Conservation (phyloP, 2,888 invertebrate species). For the Cephonodes hylas region DNA sequence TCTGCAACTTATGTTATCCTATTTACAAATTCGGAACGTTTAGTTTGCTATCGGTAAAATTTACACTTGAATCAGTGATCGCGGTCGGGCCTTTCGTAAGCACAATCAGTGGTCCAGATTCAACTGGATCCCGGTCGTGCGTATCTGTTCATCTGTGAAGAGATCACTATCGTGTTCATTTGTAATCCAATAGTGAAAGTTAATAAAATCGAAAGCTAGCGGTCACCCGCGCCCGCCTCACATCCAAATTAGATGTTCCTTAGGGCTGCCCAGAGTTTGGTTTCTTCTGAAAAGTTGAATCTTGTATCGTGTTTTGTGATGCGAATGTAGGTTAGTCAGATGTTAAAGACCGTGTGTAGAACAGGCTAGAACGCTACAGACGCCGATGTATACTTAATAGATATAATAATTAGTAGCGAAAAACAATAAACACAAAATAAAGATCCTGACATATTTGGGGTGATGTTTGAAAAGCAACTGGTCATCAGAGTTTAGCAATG, state of each 20-base stretch:
- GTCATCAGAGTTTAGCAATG: no score
- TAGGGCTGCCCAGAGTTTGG: background rate
- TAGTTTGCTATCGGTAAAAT: background rate
- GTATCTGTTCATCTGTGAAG: background rate
- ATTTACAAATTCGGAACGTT: no score
- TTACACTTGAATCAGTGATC: background rate
- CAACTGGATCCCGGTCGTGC: background rate
- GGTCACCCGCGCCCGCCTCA: background rate
- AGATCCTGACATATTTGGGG: no score
- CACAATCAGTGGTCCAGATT: background rate
- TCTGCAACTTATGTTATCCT: no score
- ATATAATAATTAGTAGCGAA: no score
- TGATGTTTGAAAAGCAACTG: no score
- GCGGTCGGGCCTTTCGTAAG: background rate
- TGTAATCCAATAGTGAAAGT: constrained; percentile 5
- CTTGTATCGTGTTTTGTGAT: background rate
- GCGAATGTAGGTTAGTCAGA: background rate
- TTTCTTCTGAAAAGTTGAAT: background rate
- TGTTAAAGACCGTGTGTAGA: no score
- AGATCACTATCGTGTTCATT: constrained; percentile 2
- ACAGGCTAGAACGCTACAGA: no score
- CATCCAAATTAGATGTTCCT: constrained; percentile 1
- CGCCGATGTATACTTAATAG: no score
- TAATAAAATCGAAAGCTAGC: constrained; percentile 6
- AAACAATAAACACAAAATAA: no score